Evolutionary conservation across 1,140 invertebrate species (phyloP), one percentile per base, ranked within the genome.

Genomic region (Zaprionus lachaisei): DNA sequence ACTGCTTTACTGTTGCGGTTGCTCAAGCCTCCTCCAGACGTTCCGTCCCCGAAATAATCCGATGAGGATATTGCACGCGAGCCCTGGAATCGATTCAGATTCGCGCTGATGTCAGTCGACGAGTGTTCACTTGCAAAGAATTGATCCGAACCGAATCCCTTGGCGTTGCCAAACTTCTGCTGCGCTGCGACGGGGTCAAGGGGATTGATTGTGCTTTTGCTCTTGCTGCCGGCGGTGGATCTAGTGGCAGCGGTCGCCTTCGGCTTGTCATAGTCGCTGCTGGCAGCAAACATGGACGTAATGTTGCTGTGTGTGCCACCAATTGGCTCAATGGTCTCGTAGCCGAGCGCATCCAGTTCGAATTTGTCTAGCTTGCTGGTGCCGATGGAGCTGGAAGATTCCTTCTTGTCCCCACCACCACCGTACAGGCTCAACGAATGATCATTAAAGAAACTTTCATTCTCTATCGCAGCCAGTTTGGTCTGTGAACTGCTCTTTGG

Each of bases 91-190:
- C 95, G 95, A 68, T 81, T 93, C 79, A 93, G 75, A 79, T 87
- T 91, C 28, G 83, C 69, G 34, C 78, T 83, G 4, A 82, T 54
- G 61, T 93, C 92, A 22, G 75, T 57, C 11, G 86, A 51, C 2
- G 93, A 93, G 20, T 94, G 93, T 77, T 95, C 95, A 75, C 97
- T 96, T 4, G 96, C 96, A 93, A 99, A 99, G 94, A 96, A 99
- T 94, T 99, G 98, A 92, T 99, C 98, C 0, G 99, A 99, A 68
- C 98, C 99, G 82, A 99, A 99, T 3, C 98, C 96, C 94, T 99
- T 99, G 5, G 99, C 98, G 87, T 96, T 96, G 24, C 97, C 98
- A 93, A 99, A 99, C 94, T 99, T 99, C 92, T 98, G 97, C 89
- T 98, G 97, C 12, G 98, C 98, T 72, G 96, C 95, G 20, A 86